Base-by-base conservation (phyloP, 2,113 vertebrate genomes). In the Solea senegalensis region DNA sequence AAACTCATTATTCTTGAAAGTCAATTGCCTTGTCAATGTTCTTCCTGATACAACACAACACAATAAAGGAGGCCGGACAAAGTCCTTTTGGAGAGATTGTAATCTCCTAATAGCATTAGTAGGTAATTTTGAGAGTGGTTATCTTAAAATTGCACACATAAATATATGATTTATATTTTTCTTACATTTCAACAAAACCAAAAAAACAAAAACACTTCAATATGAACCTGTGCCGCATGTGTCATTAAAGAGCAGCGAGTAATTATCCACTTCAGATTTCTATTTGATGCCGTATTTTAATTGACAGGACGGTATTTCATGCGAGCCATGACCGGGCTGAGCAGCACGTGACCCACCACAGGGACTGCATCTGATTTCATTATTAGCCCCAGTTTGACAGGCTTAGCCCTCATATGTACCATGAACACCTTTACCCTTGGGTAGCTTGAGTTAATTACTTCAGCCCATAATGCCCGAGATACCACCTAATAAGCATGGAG, bases 341-440 rank as follows among this genome's bases (percentile, higher is more conserved):
- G 80, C 12, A 16, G 62, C 82, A 81, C 8, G 68, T 82, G 83
- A 85, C 83, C 80, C 67, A 69, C 81, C 67, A 61, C 78, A 44
- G 78, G 81, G 82, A 82, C 84, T 78, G 81, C 75, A 88, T 90
- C 85, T 79, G 88, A 90, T 90, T 88, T 88, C 83, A 88, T 90
- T 88, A 88, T 80, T 82, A 87, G 89, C 74, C 73, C 63, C 73
- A 53, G 74, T 90, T 86, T 76, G 86, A 86, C 76, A 78, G 82
- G 85, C 80, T 90, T 83, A 91, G 76, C 76, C 84, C 50, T 80
- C 68, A 68, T 67, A 86, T 88, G 85, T 84, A 83, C 76, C 89
- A 80, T 89, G 77, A 82, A 83, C 85, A 90, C 90, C 85, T 92
- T 90, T 88, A 90, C 86, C 83, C 86, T 64, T 82, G 90, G 86